Conservation (phyloP, 2,113 vertebrate genomes). For the Mastomys natalensis region DNA sequence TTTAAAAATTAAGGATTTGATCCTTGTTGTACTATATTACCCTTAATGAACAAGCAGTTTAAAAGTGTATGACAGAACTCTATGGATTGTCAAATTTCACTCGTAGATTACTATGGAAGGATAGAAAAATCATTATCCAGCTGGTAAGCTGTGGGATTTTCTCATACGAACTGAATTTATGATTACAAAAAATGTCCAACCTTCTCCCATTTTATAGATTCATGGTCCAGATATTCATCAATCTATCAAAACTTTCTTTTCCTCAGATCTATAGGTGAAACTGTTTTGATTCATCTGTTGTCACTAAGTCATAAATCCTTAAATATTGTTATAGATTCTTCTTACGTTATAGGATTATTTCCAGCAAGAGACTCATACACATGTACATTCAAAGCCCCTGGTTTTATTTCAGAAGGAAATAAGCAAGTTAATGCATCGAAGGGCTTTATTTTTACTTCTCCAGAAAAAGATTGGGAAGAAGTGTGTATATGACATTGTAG, state of each 20-base stretch:
- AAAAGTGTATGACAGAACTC: background rate
- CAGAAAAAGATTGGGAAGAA: background rate
- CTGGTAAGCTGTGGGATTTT: background rate
- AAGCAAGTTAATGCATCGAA: background rate
- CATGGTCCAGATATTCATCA: background rate
- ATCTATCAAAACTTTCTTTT: background rate
- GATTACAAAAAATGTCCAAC: background rate
- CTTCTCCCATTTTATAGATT: background rate
- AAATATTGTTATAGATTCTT: background rate
- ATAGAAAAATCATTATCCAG: background rate
- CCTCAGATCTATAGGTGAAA: background rate
- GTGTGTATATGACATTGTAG: background rate
- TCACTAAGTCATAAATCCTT: background rate
- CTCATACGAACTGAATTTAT: background rate
- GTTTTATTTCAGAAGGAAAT: background rate
- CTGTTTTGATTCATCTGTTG: background rate
- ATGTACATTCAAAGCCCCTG: background rate
- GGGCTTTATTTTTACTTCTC: background rate
- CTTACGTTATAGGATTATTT: background rate
- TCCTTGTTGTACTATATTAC: background rate
- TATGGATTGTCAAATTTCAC: background rate
- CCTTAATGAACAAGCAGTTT: background rate
- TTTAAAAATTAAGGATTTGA: background rate
- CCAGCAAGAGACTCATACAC: background rate
- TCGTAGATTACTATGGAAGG: background rate